Evolutionary conservation across 2,888 invertebrate species (phyloP).

Genomic region (Germaria angustata): DNA sequence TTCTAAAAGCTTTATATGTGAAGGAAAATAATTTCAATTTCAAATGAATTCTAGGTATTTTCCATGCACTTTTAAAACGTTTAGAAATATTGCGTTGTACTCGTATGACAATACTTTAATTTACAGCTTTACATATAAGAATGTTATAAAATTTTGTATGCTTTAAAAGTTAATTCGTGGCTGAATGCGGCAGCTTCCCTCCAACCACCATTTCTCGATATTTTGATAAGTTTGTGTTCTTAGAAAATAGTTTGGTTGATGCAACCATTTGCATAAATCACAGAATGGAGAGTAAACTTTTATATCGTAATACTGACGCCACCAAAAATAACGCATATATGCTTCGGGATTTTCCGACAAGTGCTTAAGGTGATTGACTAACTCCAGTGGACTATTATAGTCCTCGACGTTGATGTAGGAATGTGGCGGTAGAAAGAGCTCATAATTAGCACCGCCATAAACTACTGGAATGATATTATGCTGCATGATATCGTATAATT

Average conservation of each 20-base stretch:
- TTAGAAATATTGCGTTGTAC: too few species aligned
- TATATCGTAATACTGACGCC: conserved; percentile 83
- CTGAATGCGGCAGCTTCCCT: conserved; percentile 73
- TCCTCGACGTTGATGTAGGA: conserved; percentile 85
- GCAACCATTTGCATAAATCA: conserved; percentile 75
- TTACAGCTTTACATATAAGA: too few species aligned
- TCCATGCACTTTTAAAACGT: too few species aligned
- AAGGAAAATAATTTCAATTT: too few species aligned
- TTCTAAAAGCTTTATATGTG: too few species aligned
- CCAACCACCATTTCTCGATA: conserved; percentile 78
- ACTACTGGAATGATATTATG: conserved; percentile 83
- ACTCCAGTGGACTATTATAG: conserved; percentile 81
- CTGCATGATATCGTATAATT: conserved; percentile 77
- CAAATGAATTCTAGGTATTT: too few species aligned
- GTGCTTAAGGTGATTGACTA: conserved; percentile 82
- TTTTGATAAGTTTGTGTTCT: conserved; percentile 74
- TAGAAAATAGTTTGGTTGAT: conserved; percentile 69
- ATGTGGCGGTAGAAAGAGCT: conserved; percentile 82
- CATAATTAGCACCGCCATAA: conserved; percentile 85
- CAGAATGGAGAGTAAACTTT: conserved; percentile 73
- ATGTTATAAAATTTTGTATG: too few species aligned
- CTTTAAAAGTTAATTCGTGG: conserved; percentile 70
- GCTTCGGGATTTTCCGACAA: conserved; percentile 80
- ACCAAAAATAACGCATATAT: conserved; percentile 85
- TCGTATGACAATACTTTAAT: too few species aligned